Evolutionary conservation across 2,797 vertebrate species (phyloP), one percentile per base, ranked within the genome.

Genomic region (Telmatherina bonti): DNA sequence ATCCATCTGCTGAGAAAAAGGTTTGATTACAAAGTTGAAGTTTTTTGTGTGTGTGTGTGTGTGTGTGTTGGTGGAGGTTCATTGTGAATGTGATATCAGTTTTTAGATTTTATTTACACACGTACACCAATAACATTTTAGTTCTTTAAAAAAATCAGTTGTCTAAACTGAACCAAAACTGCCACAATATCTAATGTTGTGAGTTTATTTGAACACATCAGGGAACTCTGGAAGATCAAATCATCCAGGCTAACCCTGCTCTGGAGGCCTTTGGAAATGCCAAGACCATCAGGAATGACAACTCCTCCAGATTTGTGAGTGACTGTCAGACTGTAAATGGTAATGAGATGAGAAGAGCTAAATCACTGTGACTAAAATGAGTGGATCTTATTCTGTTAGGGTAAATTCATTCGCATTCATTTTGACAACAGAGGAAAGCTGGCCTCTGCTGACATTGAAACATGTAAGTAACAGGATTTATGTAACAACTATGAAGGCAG

Each of bases 401-500:
- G 96, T 7, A 97, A 97, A 93, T 97, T 97, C 80, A 98, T 98
- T 75, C 84, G 96, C 69, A 98, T 97, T 85, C 96, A 98, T 45
- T 98, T 98, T 54, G 97, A 92, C 62, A 95, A 95, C 6, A 94
- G 94, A 0, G 96, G 97, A 59, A 98, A 98, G 80, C 51, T 98
- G 84, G 95, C 97, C 0, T 97, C 96, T 10, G 96, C 96, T 15
- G 96, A 97, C 6, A 33, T 33, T 33, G 31, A 33, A 7, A 33
- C 31, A 7, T 33, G 31, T 33, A 33, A 33, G 31, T 63, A 98
- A 97, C 13, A 96, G 97, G 51, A 97, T 96, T 1, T 98, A 96
- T 97, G 87, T 33, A 6, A 33, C 31, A 33, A 33, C 31, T 33
- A 33, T 33, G 31, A 33, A 33, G 5, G 8, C 3, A 33, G 31